These are phyloP conservation scores for Rhagoletis pomonella DNA, from an alignment of 1,140 invertebrate genomes.

Conservation along the genomic window DNA sequence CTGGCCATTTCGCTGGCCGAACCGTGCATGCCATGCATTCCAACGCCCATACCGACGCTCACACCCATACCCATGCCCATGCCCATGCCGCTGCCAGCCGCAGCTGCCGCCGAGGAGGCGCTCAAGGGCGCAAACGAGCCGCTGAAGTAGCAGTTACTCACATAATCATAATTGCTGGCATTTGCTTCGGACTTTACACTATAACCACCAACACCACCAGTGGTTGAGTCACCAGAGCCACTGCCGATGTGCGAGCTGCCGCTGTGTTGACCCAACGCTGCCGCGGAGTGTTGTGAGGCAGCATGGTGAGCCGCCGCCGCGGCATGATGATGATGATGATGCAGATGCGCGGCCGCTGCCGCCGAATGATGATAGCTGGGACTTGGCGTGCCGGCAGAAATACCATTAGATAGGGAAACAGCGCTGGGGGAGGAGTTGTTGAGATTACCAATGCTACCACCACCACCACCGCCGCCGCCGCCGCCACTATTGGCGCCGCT, in stretches of 20 bases:
- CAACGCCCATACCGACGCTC: constrained; percentile 59
- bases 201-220: constrained; percentile 55
- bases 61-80: constrained; percentile 57
- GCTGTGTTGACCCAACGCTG: constrained; percentile 60
- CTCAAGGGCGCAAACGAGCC: constrained; percentile 65
- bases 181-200: constrained; percentile 71
- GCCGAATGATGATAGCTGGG: constrained; percentile 66
- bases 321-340: constrained; percentile 62
- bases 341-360: constrained; percentile 57
- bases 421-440: constrained; percentile 30
- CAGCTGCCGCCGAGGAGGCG: constrained; percentile 57
- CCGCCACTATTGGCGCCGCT: too few species aligned
- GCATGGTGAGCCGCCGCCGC: constrained; percentile 55
- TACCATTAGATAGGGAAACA: constrained; percentile 58
- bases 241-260: constrained; percentile 54
- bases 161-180: constrained; percentile 72
- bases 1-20: constrained; percentile 76
- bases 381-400: constrained; percentile 63
- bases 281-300: constrained; percentile 63
- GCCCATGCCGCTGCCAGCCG: constrained; percentile 1
- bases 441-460: constrained; percentile 4
- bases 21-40: constrained; percentile 62
- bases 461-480: background rate
- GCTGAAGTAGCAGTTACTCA: constrained; percentile 72
- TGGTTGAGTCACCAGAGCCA: constrained; percentile 25